phyloP scores from a whole-genome alignment of 2,888 invertebrate genomes.

The Cinara cedri region DNA sequence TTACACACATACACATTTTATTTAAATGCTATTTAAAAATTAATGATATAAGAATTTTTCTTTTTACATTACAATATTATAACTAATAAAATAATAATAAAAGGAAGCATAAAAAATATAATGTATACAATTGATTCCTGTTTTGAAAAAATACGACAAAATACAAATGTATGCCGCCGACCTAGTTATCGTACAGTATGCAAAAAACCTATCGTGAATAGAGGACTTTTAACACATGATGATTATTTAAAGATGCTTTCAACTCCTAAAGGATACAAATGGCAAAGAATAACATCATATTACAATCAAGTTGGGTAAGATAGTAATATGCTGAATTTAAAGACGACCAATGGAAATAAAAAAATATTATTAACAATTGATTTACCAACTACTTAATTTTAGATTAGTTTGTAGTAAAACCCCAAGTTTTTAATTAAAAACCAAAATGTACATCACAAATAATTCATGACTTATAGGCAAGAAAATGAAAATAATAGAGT shows the following conservation, averaged over 20 bases:
- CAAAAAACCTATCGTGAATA: slow-evolving; percentile 19
- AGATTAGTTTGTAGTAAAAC: background rate
- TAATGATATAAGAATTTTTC: background rate
- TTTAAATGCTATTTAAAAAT: too few species aligned
- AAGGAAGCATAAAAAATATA: background rate
- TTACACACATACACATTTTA: too few species aligned
- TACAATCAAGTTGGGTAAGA: background rate
- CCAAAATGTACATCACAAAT: background rate
- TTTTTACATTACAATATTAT: background rate
- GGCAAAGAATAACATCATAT: slow-evolving; percentile 3
- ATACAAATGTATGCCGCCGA: slow-evolving; percentile 2
- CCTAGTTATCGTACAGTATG: slow-evolving; percentile 26
- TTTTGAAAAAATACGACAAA: background rate
- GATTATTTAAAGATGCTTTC: slow-evolving; percentile 29
- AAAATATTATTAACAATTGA: background rate
- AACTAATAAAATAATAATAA: background rate
- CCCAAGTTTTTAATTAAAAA: too few species aligned
- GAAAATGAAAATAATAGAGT: slow-evolving; percentile 10
- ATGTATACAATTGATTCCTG: slow-evolving; percentile 20
- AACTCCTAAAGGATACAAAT: slow-evolving; percentile 25
- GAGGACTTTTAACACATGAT: slow-evolving; percentile 6
- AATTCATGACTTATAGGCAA: background rate
- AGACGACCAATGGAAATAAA: background rate
- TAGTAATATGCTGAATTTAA: background rate
- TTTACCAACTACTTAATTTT: background rate